Percentiles rank a stretch among this genome's conserved stretches.
phyloP scores from a whole-genome alignment of 1,140 invertebrate genomes.

The Drosophila malerkotliana region DNA sequence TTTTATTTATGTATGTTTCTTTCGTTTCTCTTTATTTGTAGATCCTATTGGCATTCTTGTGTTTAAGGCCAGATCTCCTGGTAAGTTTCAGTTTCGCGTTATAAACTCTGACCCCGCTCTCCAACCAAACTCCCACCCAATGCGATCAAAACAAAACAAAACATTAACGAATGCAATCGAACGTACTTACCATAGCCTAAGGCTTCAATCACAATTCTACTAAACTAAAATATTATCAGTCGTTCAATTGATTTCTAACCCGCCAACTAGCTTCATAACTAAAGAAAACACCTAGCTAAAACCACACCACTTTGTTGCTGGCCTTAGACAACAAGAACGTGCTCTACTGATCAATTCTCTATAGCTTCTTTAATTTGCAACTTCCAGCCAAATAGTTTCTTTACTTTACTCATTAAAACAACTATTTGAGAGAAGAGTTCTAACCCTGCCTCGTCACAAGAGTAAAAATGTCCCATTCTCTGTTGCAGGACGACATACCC shows the following conservation, averaged over 20 bases:
- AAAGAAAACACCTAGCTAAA: conserved; percentile 11
- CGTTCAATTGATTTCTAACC: conserved; percentile 33
- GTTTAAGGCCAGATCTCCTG: conserved; percentile 89
- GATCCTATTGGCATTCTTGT: conserved; percentile 89
- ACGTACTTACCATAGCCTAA: conserved; percentile 16
- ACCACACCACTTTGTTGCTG: conserved; percentile 66
- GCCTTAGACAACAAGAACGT: conserved; percentile 83
- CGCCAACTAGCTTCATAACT: conserved; percentile 4
- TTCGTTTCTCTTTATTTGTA: conserved; percentile 85
- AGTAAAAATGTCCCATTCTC: conserved; percentile 2
- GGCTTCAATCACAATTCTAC: conserved; percentile 35
- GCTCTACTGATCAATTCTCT: conserved; percentile 59
- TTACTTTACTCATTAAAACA: neutral
- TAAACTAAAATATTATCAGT: conserved; percentile 24
- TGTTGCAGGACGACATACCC: conserved; percentile 76
- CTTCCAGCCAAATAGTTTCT: conserved; percentile 30
- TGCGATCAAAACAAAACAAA: neutral
- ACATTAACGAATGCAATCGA: conserved; percentile 18
- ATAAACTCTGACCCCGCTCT: conserved; percentile 38
- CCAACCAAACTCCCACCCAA: conserved; percentile 3
- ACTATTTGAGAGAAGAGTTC: no score
- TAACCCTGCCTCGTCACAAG: no score
- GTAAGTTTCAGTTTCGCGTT: conserved; percentile 85
- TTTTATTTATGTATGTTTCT: conserved; percentile 82
- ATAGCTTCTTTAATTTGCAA: conserved; percentile 50